Evolutionary conservation across 1,140 invertebrate genomes (phyloP).

Genomic region (Rhagoletis zephyria): DNA sequence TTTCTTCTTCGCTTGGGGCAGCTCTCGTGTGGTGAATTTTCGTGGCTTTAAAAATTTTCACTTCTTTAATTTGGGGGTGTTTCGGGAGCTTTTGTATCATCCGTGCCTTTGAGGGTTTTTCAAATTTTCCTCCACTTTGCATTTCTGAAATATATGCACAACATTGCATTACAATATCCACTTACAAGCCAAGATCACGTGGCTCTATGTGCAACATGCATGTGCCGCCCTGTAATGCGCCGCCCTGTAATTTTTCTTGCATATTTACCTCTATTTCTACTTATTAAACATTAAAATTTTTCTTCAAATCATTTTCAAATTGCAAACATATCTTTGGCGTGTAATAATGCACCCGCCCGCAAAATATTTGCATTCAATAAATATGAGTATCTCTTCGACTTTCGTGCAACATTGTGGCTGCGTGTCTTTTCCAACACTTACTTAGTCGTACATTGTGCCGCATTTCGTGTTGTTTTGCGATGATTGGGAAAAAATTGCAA

Average conservation of each 20-base stretch:
- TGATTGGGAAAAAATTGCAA: too few relatives aligned
- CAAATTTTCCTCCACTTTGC: too few relatives aligned
- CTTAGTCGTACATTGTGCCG: too few relatives aligned
- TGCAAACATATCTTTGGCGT: constrained; percentile 15
- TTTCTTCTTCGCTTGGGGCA: too few relatives aligned
- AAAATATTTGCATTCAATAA: constrained; percentile 17
- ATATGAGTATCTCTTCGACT: neutral
- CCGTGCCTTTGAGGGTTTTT: too few relatives aligned
- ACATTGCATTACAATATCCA: neutral
- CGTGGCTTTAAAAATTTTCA: too few relatives aligned
- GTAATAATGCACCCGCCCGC: neutral
- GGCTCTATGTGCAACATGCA: neutral
- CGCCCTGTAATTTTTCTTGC: too few relatives aligned
- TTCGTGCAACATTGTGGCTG: neutral
- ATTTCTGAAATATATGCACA: neutral
- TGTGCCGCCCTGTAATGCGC: neutral
- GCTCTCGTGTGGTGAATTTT: too few relatives aligned
- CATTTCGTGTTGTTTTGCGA: too few relatives aligned
- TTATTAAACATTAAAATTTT: neutral
- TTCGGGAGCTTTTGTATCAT: too few relatives aligned
- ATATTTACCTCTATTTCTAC: neutral
- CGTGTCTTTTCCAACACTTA: neutral
- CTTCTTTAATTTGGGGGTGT: too few relatives aligned
- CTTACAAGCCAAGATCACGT: constrained; percentile 6
- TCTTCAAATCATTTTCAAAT: neutral